Conservation (phyloP, 2,888 invertebrate genomes). For the Blomia tropicalis region DNA sequence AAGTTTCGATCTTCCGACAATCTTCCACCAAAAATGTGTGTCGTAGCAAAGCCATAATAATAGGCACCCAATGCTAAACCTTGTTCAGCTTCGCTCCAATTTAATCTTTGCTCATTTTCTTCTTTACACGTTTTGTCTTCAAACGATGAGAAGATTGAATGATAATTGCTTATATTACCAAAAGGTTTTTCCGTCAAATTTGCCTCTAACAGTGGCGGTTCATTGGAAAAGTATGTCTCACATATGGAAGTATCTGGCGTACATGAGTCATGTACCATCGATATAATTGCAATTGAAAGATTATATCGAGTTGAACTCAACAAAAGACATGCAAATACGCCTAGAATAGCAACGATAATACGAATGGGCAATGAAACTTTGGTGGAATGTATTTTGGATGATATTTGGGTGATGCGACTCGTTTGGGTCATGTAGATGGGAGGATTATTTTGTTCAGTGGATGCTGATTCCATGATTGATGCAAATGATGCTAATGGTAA, state of each 20-base stretch:
- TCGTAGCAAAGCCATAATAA: slow-evolving; percentile 13
- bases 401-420: slow-evolving; percentile 1
- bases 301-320: slow-evolving; percentile 11
- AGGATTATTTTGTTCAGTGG: not conserved
- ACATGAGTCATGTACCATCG: not conserved
- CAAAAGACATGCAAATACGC: not conserved
- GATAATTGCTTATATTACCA: not conserved
- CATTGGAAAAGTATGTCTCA: not conserved
- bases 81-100: slow-evolving; percentile 6
- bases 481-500: not conserved
- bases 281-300: not conserved
- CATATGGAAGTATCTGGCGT: not conserved
- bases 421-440: not conserved
- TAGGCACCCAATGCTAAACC: slow-evolving; percentile 1
- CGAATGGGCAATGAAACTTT: not conserved
- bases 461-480: not conserved
- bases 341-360: not conserved
- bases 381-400: not conserved
- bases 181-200: not conserved
- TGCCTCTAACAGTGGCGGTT: not conserved
- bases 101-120: not conserved
- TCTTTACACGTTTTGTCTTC: not conserved
- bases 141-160: not conserved
- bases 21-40: slow-evolving; percentile 13
- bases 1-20: not conserved